Evolutionary conservation across 1,140 invertebrate genomes (phyloP).

Genomic region (Heterodera carotae): DNA sequence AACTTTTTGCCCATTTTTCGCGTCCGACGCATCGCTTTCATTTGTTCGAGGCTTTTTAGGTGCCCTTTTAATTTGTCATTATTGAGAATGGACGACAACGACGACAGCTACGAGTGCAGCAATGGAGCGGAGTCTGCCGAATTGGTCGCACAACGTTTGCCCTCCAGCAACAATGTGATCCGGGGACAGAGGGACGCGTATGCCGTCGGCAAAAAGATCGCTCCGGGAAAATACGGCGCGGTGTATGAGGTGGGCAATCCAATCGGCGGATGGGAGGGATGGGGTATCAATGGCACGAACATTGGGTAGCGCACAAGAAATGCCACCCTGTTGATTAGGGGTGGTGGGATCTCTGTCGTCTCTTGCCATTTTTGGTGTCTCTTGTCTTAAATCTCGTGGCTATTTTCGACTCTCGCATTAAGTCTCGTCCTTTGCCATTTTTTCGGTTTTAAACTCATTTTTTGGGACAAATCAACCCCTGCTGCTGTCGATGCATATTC

Average conservation of each 20-base stretch:
- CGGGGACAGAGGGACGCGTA: slow-evolving; percentile 56
- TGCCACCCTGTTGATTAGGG: too few species aligned
- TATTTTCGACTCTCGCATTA: too few species aligned
- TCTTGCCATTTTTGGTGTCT: too few species aligned
- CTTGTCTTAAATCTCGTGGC: too few species aligned
- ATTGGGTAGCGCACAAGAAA: too few species aligned
- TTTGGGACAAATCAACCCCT: too few species aligned
- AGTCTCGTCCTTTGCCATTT: too few species aligned
- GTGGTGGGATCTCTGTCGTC: too few species aligned
- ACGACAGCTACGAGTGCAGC: slow-evolving; percentile 35
- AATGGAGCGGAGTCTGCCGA: slow-evolving; percentile 21
- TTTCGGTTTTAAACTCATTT: too few species aligned
- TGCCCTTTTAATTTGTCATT: slow-evolving; percentile 4
- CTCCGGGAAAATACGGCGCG: slow-evolving; percentile 57
- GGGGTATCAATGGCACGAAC: too few species aligned
- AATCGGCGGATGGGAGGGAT: slow-evolving; percentile 20
- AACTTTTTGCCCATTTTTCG: background rate
- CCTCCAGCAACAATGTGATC: slow-evolving; percentile 56
- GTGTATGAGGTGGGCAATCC: slow-evolving; percentile 54
- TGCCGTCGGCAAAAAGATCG: slow-evolving; percentile 56
- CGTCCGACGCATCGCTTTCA: background rate
- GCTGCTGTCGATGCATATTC: too few species aligned
- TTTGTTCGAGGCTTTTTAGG: background rate
- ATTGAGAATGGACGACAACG: slow-evolving; percentile 22
- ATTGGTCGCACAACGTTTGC: slow-evolving; percentile 49